Evolutionary conservation across 2,113 vertebrate genomes (phyloP).

Genomic region (Blennius ocellaris): DNA sequence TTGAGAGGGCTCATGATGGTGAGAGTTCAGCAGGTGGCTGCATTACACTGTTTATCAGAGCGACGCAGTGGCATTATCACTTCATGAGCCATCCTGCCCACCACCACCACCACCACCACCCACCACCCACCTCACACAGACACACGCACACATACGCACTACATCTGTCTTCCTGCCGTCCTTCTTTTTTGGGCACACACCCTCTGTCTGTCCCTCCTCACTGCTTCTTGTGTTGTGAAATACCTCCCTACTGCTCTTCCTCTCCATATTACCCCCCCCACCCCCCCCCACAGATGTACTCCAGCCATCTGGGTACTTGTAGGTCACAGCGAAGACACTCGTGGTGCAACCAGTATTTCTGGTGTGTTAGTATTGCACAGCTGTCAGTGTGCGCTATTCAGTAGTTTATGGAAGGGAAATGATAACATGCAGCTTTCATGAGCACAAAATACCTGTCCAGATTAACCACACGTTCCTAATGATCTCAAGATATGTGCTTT

Average conservation of each 20-base stretch:
- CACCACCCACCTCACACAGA: not conserved
- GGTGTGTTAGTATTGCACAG: constrained; percentile 19
- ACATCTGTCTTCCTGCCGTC: constrained; percentile 53
- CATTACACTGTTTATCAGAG: constrained; percentile 73
- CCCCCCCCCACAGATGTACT: constrained; percentile 61
- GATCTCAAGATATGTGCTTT: constrained; percentile 5
- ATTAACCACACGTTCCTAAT: constrained; percentile 10
- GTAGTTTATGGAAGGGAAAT: not conserved
- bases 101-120: not conserved
- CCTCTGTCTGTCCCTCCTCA: constrained; percentile 46
- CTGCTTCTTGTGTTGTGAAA: constrained; percentile 58
- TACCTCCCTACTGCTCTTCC: constrained; percentile 58
- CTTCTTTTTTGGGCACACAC: constrained; percentile 47
- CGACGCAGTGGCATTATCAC: constrained; percentile 67
- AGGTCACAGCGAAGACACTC: constrained; percentile 34
- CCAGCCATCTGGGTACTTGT: constrained; percentile 67
- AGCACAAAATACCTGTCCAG: constrained; percentile 5
- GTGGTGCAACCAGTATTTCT: constrained; percentile 37
- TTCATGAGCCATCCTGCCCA: constrained; percentile 50
- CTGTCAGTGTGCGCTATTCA: constrained; percentile 31
- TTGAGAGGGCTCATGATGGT: constrained; percentile 58
- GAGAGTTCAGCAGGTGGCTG: constrained; percentile 75
- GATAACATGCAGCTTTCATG: not conserved
- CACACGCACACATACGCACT: not conserved
- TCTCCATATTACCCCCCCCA: constrained; percentile 34